These are phyloP conservation scores for Pomphorhynchus laevis DNA, from an alignment of 1,140 invertebrate genomes.

Conservation along the genomic window DNA sequence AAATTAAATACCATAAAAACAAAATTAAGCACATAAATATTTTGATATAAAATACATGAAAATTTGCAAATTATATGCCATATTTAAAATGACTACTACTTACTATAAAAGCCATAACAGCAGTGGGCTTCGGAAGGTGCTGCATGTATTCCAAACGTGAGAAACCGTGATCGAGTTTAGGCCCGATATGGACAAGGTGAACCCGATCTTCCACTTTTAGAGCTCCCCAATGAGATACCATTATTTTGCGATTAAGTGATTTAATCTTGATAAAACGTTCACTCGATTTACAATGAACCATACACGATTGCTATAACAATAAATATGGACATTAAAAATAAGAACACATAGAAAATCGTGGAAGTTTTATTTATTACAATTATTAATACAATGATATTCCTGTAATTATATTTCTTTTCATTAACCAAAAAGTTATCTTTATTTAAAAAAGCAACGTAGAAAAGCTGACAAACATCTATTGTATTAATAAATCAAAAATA, in stretches of 20 bases:
- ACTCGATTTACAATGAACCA: too few relatives aligned
- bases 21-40: background rate
- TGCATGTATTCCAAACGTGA: slow-evolving; percentile 71
- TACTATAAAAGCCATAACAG: slow-evolving; percentile 50
- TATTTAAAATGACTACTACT: slow-evolving; percentile 6
- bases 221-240: slow-evolving; percentile 95
- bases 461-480: background rate
- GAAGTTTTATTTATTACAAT: slow-evolving; percentile 44
- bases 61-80: slow-evolving; percentile 7
- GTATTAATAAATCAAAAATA: slow-evolving; percentile 3
- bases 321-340: too few relatives aligned
- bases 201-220: slow-evolving; percentile 77
- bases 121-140: slow-evolving; percentile 41
- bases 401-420: slow-evolving; percentile 47
- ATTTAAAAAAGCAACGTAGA: background rate
- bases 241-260: slow-evolving; percentile 50
- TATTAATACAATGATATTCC: slow-evolving; percentile 75
- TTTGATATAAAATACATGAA: slow-evolving; percentile 6
- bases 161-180: slow-evolving; percentile 61
- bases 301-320: too few relatives aligned
- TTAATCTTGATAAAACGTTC: too few relatives aligned
- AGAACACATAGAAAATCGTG: too few relatives aligned
- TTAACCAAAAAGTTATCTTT: slow-evolving; percentile 20
- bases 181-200: slow-evolving; percentile 57
- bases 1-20: background rate